Percentiles rank a stretch among this genome's conserved stretches.
Conservation (phyloP, 2,888 invertebrate genomes). For the Prosopocoilus inquinatus region DNA sequence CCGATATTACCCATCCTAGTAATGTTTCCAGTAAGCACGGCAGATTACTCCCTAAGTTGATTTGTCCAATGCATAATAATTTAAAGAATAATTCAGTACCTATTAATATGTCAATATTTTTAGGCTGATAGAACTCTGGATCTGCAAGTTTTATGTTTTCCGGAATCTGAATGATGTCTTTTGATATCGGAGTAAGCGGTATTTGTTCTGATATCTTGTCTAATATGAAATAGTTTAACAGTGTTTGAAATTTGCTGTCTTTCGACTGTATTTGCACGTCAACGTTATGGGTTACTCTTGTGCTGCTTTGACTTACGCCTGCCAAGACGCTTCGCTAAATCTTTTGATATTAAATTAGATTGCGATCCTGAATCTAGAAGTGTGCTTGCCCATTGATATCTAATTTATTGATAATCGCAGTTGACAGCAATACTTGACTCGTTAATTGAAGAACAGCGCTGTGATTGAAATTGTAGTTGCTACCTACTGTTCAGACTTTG, state of each 20-base stretch:
- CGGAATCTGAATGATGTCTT: neutral
- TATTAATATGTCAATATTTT: neutral
- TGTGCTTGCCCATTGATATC: neutral
- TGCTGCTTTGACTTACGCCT: neutral
- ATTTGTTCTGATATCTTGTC: slow-evolving; percentile 3
- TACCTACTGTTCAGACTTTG: no score
- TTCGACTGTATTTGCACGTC: neutral
- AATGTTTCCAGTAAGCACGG: no score
- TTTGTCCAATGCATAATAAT: no score
- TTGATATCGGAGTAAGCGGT: neutral
- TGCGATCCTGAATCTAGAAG: slow-evolving; percentile 2
- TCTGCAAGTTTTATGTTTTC: neutral
- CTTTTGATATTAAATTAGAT: neutral
- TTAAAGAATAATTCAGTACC: no score
- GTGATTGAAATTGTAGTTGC: no score
- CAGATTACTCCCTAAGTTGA: no score
- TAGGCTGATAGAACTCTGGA: neutral
- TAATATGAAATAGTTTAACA: slow-evolving; percentile 4
- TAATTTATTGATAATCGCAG: neutral
- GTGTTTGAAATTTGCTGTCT: neutral
- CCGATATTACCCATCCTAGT: no score
- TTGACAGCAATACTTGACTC: neutral
- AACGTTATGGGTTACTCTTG: neutral
- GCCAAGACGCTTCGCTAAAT: neutral
- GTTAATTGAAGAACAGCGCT: no score